Evolutionary conservation across 2,797 vertebrate species (phyloP).

Genomic region (Vipera ursinii): DNA sequence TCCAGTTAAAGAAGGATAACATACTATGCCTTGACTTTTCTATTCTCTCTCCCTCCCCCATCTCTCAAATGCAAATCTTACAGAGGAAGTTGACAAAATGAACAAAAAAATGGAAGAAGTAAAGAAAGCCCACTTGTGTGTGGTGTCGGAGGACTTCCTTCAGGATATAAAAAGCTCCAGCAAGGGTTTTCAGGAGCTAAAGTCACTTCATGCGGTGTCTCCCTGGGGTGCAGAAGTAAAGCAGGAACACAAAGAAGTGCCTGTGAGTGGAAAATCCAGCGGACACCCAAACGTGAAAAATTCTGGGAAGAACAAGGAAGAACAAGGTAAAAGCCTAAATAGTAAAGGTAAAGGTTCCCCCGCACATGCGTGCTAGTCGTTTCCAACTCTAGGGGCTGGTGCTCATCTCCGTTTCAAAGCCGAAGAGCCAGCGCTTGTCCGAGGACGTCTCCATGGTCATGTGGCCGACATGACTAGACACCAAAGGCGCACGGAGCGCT

Average conservation of each 20-base stretch:
- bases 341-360: background rate
- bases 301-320: constrained; percentile 82
- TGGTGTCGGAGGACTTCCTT: constrained; percentile 89
- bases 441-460: too few species aligned
- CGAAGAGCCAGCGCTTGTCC: too few species aligned
- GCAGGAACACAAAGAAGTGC: constrained; percentile 68
- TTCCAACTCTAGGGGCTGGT: too few species aligned
- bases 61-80: constrained; percentile 6
- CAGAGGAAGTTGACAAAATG: constrained; percentile 98
- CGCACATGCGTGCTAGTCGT: too few species aligned
- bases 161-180: constrained; percentile 80
- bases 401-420: too few species aligned
- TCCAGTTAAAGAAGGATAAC: background rate
- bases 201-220: constrained; percentile 84
- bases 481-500: too few species aligned
- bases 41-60: background rate
- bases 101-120: constrained; percentile 96
- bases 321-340: constrained; percentile 79
- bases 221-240: constrained; percentile 93
- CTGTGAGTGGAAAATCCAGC: constrained; percentile 76
- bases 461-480: too few species aligned
- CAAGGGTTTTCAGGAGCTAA: constrained; percentile 85
- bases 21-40: background rate
- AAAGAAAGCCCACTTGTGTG: constrained; percentile 83
- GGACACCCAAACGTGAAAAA: constrained; percentile 78